Conservation (phyloP, 2,113 vertebrate genomes). For the Festucalex cinctus region DNA sequence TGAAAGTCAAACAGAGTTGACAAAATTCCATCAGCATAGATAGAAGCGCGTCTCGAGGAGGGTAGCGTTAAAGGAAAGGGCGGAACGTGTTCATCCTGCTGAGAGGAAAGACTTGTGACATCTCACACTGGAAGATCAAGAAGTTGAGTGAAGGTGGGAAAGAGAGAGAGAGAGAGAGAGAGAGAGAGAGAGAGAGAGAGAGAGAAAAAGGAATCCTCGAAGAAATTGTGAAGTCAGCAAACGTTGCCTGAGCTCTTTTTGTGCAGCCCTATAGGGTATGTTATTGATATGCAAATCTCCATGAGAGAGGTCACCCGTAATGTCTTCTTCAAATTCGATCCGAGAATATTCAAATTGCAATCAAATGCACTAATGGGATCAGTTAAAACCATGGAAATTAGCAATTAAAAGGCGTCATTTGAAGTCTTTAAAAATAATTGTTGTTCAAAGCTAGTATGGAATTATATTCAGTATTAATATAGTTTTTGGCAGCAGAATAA, state of each 20-base stretch:
- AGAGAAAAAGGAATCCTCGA: neutral
- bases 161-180: no score
- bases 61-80: constrained; percentile 6
- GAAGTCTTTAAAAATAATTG: neutral
- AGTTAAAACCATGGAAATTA: no score
- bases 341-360: neutral
- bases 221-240: constrained; percentile 2
- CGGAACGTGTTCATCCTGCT: constrained; percentile 19
- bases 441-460: neutral
- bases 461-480: neutral
- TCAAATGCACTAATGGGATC: neutral
- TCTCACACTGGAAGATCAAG: constrained; percentile 9
- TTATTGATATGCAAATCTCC: neutral
- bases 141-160: constrained; percentile 7
- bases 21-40: constrained; percentile 29
- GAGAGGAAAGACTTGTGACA: constrained; percentile 25
- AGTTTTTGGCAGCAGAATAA: neutral
- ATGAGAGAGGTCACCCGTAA: neutral
- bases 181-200: no score
- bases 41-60: constrained; percentile 13
- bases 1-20: constrained; percentile 3
- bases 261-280: neutral
- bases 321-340: neutral
- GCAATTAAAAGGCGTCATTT: neutral
- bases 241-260: neutral